Evolutionary conservation across 1,140 invertebrate species (phyloP), one percentile per base, ranked within the genome.

Genomic region (Drosophila aff.): DNA sequence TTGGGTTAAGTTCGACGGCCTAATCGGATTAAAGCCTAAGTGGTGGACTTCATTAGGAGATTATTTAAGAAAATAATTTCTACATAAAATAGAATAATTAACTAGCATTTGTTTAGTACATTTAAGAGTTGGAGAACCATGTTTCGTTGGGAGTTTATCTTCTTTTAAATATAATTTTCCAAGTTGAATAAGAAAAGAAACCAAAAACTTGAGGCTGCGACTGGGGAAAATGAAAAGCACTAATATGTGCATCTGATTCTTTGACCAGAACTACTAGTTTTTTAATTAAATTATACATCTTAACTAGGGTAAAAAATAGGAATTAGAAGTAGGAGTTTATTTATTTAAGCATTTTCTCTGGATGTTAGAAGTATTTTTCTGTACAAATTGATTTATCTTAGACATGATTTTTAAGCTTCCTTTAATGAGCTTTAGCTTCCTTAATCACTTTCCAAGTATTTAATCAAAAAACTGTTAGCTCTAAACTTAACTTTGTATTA

Each of bases 11-110:
- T 41, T 60, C 53, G 33, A 26, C 44, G 15, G 36, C 67, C 44
- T 72, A 73, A 73, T 73, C 44, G 53, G 69, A 50, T 73, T 73
- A 73, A 43, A 36, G 69, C 18, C 43, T 59, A 50, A 72, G n/a
- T 36, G 36, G 16, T 18, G 43, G 21, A 33, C 41, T 44, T 49
- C 44, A 43, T 59, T 50, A 71, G 36, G 36, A n/a, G 66, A 49
- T 73, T 73, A 73, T 41, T 60, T 26, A 23, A 33, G 36, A 23
- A n/a, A 18, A 49, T n/a, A 67, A 69, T 31, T 26, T 36, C 31
- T 43, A 21, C 1, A 16, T 36, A 18, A 10, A 52, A 9, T 52
- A 4, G 7, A 28, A n/a, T 41, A 71, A 50, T 41, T 58, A n/a
- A 21, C 5, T n/a, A 10, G n/a, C 18, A 43, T 41, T 49, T 41